These are phyloP conservation scores for Leucopsar rothschildi DNA, from an alignment of 2,113 vertebrate genomes.

Conservation along the genomic window DNA sequence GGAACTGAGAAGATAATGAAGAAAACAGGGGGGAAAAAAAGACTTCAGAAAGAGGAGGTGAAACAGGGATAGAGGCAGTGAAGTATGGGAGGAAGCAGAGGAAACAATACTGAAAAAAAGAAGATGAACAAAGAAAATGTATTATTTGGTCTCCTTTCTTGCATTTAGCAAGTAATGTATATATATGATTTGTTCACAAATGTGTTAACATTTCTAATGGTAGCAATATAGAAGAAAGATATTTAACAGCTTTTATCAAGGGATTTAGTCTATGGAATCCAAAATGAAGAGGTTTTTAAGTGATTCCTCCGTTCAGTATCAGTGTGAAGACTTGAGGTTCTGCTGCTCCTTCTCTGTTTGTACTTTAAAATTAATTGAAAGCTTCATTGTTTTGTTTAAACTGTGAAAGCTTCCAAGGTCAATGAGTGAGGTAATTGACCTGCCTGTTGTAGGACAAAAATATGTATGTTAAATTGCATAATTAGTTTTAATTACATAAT, in stretches of 20 bases:
- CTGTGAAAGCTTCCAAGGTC: constrained; percentile 87
- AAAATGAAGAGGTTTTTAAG: neutral
- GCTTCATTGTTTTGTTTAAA: constrained; percentile 85
- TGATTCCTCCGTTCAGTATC: neutral
- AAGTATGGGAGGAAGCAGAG: neutral
- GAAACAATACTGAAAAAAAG: neutral
- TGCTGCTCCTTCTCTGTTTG: constrained; percentile 62
- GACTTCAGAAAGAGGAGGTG: neutral
- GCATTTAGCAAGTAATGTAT: neutral
- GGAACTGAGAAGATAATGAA: neutral
- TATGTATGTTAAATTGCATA: constrained; percentile 90
- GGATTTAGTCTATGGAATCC: neutral
- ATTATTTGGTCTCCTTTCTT: neutral
- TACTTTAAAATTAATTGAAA: constrained; percentile 87
- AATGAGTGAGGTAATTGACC: constrained; percentile 88
- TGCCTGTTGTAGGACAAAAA: constrained; percentile 78
- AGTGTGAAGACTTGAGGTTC: neutral
- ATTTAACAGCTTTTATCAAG: neutral
- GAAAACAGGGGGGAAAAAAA: neutral
- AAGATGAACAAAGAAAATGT: neutral
- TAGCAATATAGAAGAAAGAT: neutral
- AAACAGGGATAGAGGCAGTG: neutral
- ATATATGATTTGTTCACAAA: neutral
- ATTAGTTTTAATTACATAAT: constrained; percentile 98
- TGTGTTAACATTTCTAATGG: neutral